Base-by-base conservation (phyloP, 1,140 invertebrate species). In the Drosophila tropicalis region DNA sequence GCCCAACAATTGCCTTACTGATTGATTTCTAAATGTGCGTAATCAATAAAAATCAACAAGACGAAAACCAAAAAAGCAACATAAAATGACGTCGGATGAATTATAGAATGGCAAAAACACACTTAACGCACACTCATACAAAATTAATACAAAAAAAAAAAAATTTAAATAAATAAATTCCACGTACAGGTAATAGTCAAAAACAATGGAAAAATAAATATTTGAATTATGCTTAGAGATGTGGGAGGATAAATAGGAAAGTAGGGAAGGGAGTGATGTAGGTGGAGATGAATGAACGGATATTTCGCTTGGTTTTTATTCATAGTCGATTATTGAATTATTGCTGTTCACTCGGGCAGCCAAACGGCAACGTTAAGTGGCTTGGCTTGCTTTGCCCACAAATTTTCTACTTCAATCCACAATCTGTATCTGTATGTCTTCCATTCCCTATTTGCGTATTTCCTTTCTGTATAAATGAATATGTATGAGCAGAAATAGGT, bases 21-120 rank as follows among this genome's bases (percentile, higher is more conserved):
- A 74, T 77, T 77, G 75, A 77, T 77, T 69, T 74, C 58, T 44
- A 77, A 74, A 74, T 74, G 75, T 77, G 75, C 75, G 75, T 73
- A 77, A 77, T 77, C 67, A 74, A 73, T 77, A 77, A 74, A 74
- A 74, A 39, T 19, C 22, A 44, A 55, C 66, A 67, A 17, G 29
- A 10, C n/a, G 19, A 58, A 60, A 22, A 47, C 13, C 3, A 56
- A 17, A 32, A 15, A 62, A 41, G 19, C 55, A 70, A 72, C 17
- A 51, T 12, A 32, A 36, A n/a, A 39, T 71, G 72, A 75, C 63
- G 72, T 75, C 72, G 66, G 57, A 58, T 60, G 56, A 58, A 22
- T 51, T 51, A 73, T 77, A 77, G 36, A 74, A 74, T 66, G 15
- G 17, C n/a, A 36, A 60, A 62, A 57, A 15, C n/a, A n/a, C 4